Base-by-base conservation (phyloP, 2,113 vertebrate genomes). In the Aleadryas rufinucha region DNA sequence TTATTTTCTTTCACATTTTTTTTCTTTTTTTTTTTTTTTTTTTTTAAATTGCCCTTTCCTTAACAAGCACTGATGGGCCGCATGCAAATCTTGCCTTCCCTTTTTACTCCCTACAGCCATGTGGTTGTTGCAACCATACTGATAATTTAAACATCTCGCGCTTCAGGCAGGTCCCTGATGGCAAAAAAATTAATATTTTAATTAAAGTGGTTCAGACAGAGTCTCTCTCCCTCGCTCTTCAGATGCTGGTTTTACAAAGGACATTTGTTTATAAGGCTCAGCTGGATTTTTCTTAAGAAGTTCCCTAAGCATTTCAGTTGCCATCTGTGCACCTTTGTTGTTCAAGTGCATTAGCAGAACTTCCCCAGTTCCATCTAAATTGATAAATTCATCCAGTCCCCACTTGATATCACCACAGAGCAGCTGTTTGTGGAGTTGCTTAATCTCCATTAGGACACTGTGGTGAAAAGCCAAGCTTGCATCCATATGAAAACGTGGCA, bases 261-360 rank as follows among this genome's bases (percentile, higher is more conserved):
- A 76, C 74, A 35, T 91, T 96, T 94, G 61, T 87, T 95, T 77
- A 50, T 42, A 66, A 93, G 93, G 84, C 84, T 94, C 93, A 94
- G 91, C 89, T 94, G 91, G 91, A 60, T 89, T 96, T 92, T 95
- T 82, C 93, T 87, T 95, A 93, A 96, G 96, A 94, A 85, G 74
- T 85, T 93, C 78, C 89, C 89, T 76, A 87, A 95, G 89, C 84
- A 69, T 94, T 96, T 80, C 59, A 30, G 78, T 91, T 90, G 87
- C 96, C 95, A 96, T 94, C 93, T 94, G 91, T 94, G 82, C 95
- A 96, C 82, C 89, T 96, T 82, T 94, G 91, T 72, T 93, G 81
- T 68, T 52, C n/a, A 5, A 93, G 91, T 94, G 66, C 82, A 80
- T 94, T 85, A 96, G 78, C 49, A 69, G 91, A 93, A 94, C 89